Conservation (phyloP, 2,113 vertebrate genomes). For the Tautogolabrus adspersus region DNA sequence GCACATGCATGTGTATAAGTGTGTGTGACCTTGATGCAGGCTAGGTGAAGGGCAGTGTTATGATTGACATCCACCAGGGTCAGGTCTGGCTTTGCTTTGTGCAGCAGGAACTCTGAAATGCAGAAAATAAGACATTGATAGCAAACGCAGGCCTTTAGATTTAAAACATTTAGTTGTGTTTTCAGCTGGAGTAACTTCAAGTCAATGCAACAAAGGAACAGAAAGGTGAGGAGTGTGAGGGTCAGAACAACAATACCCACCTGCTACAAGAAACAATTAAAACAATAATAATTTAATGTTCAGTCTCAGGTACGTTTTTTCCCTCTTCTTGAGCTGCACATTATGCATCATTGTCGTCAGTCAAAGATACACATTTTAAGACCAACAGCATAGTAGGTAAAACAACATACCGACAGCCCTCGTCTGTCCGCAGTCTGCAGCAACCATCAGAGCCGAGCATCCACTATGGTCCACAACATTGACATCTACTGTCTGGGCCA, state of each 20-base stretch:
- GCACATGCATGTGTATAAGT: constrained; percentile 20
- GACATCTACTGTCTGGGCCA: constrained; percentile 90
- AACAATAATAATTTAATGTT: neutral
- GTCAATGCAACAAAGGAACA: neutral
- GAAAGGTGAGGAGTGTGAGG: neutral
- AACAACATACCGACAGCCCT: constrained; percentile 88
- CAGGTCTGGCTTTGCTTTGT: constrained; percentile 91
- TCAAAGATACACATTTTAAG: neutral
- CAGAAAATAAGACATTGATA: constrained; percentile 50
- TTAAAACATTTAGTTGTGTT: neutral
- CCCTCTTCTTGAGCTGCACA: neutral
- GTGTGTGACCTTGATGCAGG: constrained; percentile 92
- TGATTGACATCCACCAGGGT: constrained; percentile 93
- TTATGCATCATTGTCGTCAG: neutral
- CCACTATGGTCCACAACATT: constrained; percentile 88
- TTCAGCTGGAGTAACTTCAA: neutral
- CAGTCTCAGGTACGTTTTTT: neutral
- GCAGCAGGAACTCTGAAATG: constrained; percentile 91
- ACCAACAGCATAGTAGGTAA: neutral
- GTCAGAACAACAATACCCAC: neutral
- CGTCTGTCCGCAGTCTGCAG: constrained; percentile 91
- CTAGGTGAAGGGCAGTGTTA: constrained; percentile 98
- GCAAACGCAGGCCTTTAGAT: neutral
- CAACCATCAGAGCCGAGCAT: constrained; percentile 93
- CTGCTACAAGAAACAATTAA: neutral